These are phyloP conservation scores for Heliconius hermathena DNA, from an alignment of 1,140 invertebrate species.

Conservation along the genomic window DNA sequence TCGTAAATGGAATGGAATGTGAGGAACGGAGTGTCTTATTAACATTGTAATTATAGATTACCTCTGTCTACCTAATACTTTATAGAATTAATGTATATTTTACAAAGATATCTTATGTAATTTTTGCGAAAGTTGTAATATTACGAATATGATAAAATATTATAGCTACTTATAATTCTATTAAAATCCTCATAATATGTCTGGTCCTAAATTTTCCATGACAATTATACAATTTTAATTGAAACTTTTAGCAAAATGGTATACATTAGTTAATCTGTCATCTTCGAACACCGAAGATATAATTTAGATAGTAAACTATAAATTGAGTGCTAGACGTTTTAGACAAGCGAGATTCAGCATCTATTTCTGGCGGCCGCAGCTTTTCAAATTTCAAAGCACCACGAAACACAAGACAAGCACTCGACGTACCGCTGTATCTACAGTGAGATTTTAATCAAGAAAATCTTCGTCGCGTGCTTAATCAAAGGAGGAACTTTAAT, in stretches of 20 bases:
- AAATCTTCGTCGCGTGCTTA: constrained; percentile 51
- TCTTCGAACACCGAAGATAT: not conserved
- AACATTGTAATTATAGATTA: too few species aligned
- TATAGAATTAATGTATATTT: too few species aligned
- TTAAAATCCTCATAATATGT: too few species aligned
- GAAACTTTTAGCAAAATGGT: not conserved
- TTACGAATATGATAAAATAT: too few species aligned
- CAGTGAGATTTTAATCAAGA: constrained; percentile 58
- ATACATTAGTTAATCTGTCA: constrained; percentile 6
- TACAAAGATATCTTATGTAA: too few species aligned
- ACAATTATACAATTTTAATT: not conserved
- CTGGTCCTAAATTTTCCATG: too few species aligned
- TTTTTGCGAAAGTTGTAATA: too few species aligned
- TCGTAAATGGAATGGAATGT: too few species aligned
- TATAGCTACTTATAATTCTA: too few species aligned
- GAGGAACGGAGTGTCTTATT: too few species aligned
- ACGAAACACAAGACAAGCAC: constrained; percentile 31
- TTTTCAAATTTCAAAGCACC: constrained; percentile 51
- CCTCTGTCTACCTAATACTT: too few species aligned
- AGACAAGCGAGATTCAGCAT: constrained; percentile 33
- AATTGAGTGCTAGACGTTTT: constrained; percentile 29
- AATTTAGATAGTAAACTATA: constrained; percentile 15
- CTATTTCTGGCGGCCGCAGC: constrained; percentile 38
- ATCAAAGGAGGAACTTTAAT: constrained; percentile 58
- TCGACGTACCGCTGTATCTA: constrained; percentile 46